Base-by-base conservation (phyloP, 1,140 invertebrate genomes). In the Pissodes strobi region DNA sequence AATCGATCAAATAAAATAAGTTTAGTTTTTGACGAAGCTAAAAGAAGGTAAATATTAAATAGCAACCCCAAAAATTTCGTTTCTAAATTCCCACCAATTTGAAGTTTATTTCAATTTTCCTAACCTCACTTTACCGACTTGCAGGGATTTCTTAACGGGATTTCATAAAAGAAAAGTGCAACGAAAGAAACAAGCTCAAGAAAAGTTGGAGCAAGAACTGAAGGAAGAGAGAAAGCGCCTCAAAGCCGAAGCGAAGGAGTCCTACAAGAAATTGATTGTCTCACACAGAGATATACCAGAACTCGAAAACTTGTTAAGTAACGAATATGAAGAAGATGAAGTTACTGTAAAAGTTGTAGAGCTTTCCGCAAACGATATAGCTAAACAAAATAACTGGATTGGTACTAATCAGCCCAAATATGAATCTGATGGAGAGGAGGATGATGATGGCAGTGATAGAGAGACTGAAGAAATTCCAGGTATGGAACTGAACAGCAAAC, bases 161-260 rank as follows among this genome's bases (percentile, higher is more conserved):
- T 92, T 92, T 78, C 88, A 83, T 38, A 91, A 90, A 77, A 79
- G 90, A 66, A 92, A 92, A 74, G 70, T 89, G 15, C 84, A 89
- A 74, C 80, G 89, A 56, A 85, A 86, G 65, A 85, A 87, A 68
- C 86, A 87, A 69, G 88, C 88, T 0, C 82, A 88, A 72, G 85
- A 88, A 68, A 82, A 90, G 70, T 75, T 91, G 19, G 82, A 90
- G 67, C 78, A 82, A 57, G 82, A 86, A 70, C 74, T 91, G 2
- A 91, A 91, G 78, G 86, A 88, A 73, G 90, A 91, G 75, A 85
- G 84, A 62, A 89, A 86, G 73, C 80, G 86, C 46, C 86, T 92
- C 8, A 89, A 89, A 70, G 79, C 84, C 67, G 88, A 90, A 77
- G 88, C 86, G 56, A 84, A 82, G 71, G 86, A 88, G 76, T 80